A percentile compares a stretch with the other conserved stretches of the same genome.
Conservation (phyloP, 92 coral and sea anemone genomes). For the Bergia puertoricense region DNA sequence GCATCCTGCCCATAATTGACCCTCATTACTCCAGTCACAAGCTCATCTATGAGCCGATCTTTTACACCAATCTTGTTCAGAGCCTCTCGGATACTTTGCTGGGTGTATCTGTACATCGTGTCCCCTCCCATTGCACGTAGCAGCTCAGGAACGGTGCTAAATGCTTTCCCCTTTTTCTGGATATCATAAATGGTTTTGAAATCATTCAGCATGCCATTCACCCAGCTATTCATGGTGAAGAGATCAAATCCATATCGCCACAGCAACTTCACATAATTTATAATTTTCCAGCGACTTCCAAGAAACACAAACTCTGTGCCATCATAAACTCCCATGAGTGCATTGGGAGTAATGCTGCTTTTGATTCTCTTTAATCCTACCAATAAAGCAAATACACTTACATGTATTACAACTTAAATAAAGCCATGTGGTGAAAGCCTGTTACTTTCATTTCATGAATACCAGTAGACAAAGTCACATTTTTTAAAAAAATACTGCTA, state of each 20-base stretch:
- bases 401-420: no score
- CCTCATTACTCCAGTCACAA: slow-evolving; percentile 91
- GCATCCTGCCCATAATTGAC: slow-evolving; percentile 96
- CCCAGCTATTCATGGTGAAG: slow-evolving; percentile 71
- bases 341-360: slow-evolving; percentile 56
- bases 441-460: no score
- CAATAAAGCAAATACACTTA: background rate
- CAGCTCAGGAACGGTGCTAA: slow-evolving; percentile 71
- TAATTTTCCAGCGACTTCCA: slow-evolving; percentile 84
- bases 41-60: slow-evolving; percentile 77
- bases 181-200: slow-evolving; percentile 77
- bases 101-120: slow-evolving; percentile 70
- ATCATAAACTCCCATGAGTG: slow-evolving; percentile 82
- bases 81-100: slow-evolving; percentile 62
- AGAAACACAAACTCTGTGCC: slow-evolving; percentile 77
- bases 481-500: no score
- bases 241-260: slow-evolving; percentile 96
- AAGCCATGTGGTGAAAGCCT: no score
- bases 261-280: slow-evolving; percentile 74
- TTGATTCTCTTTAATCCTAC: slow-evolving; percentile 74
- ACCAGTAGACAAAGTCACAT: no score
- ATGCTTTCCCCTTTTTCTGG: slow-evolving; percentile 71
- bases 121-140: slow-evolving; percentile 84
- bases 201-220: slow-evolving; percentile 65
- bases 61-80: slow-evolving; percentile 74